phyloP scores from a whole-genome alignment of 2,888 invertebrate genomes.

The Microctonus hyperodae region DNA sequence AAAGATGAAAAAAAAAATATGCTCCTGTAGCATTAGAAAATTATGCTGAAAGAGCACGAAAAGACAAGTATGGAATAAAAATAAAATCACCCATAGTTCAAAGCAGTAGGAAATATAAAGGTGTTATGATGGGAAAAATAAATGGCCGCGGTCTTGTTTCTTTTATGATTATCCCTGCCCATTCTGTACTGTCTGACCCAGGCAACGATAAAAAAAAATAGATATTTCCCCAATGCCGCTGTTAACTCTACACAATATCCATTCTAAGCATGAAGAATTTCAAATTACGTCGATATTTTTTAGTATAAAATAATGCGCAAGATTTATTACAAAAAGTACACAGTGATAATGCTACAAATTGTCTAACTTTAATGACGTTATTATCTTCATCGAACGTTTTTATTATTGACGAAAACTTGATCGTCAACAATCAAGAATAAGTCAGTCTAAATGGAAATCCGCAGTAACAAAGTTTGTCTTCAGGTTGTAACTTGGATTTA shows the following conservation, averaged over 20 bases:
- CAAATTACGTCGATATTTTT: too few relatives aligned
- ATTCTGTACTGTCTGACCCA: background rate
- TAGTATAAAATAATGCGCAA: too few relatives aligned
- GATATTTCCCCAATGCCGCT: too few relatives aligned
- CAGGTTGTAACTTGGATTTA: constrained; percentile 30
- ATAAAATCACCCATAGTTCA: background rate
- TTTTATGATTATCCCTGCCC: background rate
- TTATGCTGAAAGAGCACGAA: background rate
- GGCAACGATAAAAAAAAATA: background rate
- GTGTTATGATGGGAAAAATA: constrained; percentile 53
- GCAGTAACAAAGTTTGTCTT: constrained; percentile 47
- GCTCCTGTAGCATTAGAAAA: background rate
- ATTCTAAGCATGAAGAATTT: too few relatives aligned
- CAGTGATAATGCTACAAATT: background rate
- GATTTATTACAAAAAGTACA: background rate
- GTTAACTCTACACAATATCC: too few relatives aligned
- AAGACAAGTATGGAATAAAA: background rate
- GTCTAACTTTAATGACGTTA: background rate
- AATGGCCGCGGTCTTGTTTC: constrained; percentile 37
- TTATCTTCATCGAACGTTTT: background rate
- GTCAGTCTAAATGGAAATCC: constrained; percentile 56
- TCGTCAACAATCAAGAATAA: constrained; percentile 27
- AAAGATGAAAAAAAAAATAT: background rate
- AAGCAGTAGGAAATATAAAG: constrained; percentile 18
- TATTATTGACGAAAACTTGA: background rate